A percentile compares a stretch with the other conserved stretches of the same genome.
Conservation (phyloP, 2,113 vertebrate genomes). For the Hystrix cristata region DNA sequence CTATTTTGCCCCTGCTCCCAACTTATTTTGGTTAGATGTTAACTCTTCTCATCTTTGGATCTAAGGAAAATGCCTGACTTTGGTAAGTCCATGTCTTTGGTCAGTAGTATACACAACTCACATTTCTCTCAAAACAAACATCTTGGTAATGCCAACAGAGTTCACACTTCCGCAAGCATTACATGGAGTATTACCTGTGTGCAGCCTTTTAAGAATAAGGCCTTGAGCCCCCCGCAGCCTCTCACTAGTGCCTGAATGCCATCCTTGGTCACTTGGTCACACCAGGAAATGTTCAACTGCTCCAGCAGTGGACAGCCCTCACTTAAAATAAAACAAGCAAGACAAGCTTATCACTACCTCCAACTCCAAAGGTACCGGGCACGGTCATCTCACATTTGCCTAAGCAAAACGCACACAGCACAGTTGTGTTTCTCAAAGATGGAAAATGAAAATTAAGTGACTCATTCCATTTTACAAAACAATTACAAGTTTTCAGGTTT, state of each 20-base stretch:
- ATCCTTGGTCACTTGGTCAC: conserved; percentile 99
- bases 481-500: conserved; percentile 43
- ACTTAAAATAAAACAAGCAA: conserved; percentile 86
- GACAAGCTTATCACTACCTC: conserved; percentile 21
- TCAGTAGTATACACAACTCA: background rate
- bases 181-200: conserved; percentile 93
- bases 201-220: conserved; percentile 98
- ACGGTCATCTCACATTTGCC: background rate
- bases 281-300: conserved; percentile 99
- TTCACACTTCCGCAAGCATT: background rate
- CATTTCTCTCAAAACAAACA: background rate
- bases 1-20: background rate
- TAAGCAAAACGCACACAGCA: background rate
- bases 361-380: background rate
- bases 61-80: background rate
- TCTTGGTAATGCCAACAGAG: background rate
- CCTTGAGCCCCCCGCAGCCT: conserved; percentile 95
- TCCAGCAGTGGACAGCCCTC: conserved; percentile 99
- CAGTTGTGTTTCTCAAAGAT: background rate
- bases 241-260: conserved; percentile 97
- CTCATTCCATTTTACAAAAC: conserved; percentile 4
- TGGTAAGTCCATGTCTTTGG: conserved; percentile 43
- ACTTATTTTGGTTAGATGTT: conserved; percentile 26
- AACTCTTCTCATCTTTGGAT: conserved; percentile 21
- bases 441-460: conserved; percentile 38